These are phyloP conservation scores for Thalassophryne amazonica DNA, from an alignment of 2,797 vertebrate genomes.

Conservation along the genomic window DNA sequence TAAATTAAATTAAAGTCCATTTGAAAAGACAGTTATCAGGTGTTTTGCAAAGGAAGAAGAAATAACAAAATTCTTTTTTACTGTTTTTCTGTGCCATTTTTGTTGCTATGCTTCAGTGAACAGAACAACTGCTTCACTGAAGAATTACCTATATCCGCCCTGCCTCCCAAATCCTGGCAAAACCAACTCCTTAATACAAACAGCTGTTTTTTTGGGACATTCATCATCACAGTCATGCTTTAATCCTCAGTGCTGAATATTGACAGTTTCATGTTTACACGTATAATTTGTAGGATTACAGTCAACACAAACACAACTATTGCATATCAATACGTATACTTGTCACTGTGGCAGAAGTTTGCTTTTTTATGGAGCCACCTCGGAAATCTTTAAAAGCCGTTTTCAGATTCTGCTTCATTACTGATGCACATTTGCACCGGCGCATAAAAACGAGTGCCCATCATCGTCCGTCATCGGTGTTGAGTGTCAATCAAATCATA, in stretches of 20 bases:
- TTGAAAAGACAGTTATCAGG: constrained; percentile 37
- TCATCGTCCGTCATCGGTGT: too few species aligned
- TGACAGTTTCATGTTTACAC: neutral
- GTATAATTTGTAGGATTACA: constrained; percentile 1
- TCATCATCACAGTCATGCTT: too few species aligned
- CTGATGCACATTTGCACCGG: too few species aligned
- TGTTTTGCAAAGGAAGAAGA: constrained; percentile 31
- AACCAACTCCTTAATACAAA: too few species aligned
- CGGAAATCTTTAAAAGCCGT: too few species aligned
- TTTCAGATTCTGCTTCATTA: too few species aligned
- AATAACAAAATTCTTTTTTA: constrained; percentile 25
- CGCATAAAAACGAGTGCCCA: too few species aligned
- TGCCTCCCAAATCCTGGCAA: too few species aligned
- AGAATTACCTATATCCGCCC: neutral
- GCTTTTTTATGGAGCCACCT: too few species aligned
- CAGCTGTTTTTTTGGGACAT: neutral
- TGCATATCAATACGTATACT: neutral
- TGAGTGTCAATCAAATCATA: too few species aligned
- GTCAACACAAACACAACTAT: neutral
- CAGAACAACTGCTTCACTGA: constrained; percentile 2
- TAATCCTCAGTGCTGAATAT: neutral
- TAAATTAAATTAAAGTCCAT: constrained; percentile 39
- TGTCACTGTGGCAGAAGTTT: neutral
- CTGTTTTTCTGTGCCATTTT: neutral
- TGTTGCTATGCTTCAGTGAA: neutral